phyloP scores from a whole-genome alignment of 2,888 invertebrate species.

The Platerodrilus igneus region DNA sequence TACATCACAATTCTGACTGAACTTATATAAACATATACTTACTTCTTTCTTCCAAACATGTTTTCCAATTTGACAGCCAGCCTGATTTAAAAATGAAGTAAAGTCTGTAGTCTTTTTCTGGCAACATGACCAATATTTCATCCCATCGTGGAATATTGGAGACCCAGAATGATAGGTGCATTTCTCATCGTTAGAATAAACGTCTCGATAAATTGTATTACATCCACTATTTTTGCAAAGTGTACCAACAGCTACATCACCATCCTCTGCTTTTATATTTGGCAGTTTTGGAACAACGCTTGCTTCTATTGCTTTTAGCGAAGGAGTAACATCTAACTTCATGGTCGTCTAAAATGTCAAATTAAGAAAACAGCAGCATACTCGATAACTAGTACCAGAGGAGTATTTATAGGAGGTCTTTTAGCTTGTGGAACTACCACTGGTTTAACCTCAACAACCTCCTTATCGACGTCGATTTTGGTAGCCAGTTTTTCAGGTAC shows the following conservation, averaged over 20 bases:
- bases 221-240: slow-evolving; percentile 85
- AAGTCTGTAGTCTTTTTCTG: slow-evolving; percentile 91
- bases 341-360: slow-evolving; percentile 46
- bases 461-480: slow-evolving; percentile 56
- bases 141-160: slow-evolving; percentile 93
- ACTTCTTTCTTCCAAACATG: slow-evolving; percentile 85
- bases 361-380: not conserved
- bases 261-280: slow-evolving; percentile 39
- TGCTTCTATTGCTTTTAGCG: slow-evolving; percentile 49
- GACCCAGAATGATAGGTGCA: slow-evolving; percentile 84
- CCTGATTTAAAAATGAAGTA: slow-evolving; percentile 83
- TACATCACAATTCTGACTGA: no score
- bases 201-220: slow-evolving; percentile 62
- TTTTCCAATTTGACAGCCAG: slow-evolving; percentile 78
- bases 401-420: slow-evolving; percentile 65
- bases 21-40: slow-evolving; percentile 21
- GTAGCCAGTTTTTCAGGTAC: slow-evolving; percentile 73
- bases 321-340: slow-evolving; percentile 59
- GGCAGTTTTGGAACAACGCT: slow-evolving; percentile 6
- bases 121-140: slow-evolving; percentile 98
- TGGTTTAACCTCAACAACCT: slow-evolving; percentile 58
- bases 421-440: slow-evolving; percentile 50
- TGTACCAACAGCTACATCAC: slow-evolving; percentile 64
- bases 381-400: slow-evolving; percentile 50
- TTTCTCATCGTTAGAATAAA: slow-evolving; percentile 55